phyloP scores from a whole-genome alignment of 2,113 vertebrate species.

The Hemichromis elongatus region DNA sequence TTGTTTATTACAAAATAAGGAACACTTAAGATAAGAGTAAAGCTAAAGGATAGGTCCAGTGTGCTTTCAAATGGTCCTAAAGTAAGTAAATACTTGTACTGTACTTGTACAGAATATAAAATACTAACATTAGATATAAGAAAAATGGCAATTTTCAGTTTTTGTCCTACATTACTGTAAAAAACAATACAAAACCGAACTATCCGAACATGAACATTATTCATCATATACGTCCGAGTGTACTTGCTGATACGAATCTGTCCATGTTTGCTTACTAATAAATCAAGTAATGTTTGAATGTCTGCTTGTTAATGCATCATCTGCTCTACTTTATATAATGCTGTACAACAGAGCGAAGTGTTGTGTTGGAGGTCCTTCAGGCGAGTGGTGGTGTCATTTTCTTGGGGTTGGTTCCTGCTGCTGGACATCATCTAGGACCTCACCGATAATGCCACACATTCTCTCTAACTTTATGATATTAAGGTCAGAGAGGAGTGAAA shows the following conservation, averaged over 20 bases:
- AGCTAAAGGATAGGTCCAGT: background rate
- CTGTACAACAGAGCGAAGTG: background rate
- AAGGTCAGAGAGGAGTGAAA: background rate
- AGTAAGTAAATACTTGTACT: background rate
- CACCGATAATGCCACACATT: background rate
- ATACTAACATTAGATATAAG: background rate
- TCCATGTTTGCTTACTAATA: background rate
- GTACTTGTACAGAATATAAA: background rate
- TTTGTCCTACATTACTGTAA: background rate
- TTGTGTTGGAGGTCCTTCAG: background rate
- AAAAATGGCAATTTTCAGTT: background rate
- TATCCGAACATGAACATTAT: no score
- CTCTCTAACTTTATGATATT: background rate
- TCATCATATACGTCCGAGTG: no score
- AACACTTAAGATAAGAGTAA: background rate
- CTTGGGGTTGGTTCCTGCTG: background rate
- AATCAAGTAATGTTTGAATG: background rate
- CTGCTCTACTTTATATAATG: background rate
- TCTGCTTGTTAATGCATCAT: background rate
- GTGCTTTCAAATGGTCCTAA: background rate
- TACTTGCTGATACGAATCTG: no score
- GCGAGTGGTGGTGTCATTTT: background rate
- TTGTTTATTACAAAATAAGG: background rate
- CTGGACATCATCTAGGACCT: background rate
- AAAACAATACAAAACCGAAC: background rate